Evolutionary conservation across 2,113 vertebrate species (phyloP), one percentile per base, ranked within the genome.

Genomic region (Engystomops pustulosus): DNA sequence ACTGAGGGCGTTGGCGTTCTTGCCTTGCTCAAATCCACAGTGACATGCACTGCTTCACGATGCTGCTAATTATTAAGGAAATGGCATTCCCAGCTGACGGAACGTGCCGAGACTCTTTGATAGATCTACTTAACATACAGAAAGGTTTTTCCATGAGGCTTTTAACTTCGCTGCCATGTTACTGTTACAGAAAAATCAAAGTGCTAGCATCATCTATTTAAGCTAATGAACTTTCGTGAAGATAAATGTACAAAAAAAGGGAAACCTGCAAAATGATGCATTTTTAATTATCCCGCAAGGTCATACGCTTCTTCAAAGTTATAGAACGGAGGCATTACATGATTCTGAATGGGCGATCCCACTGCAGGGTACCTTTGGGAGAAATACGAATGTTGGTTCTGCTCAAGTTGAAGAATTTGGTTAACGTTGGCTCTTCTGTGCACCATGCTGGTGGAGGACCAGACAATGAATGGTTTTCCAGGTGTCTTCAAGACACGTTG

Each of bases 221-320:
- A 55, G 65, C 70, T 76, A 83, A 84, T 84, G 20, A 78, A 53
- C 72, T 68, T 84, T 68, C 74, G 69, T 77, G n/a, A 78, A 55
- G 74, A 84, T 69, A 82, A 55, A 82, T 72, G 51, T 30, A 70
- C 47, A 67, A 23, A 81, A 38, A 38, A 44, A n/a, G n/a, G 25
- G 3, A n/a, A 84, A 78, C 58, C 72, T 67, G 71, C 41, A 53
- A 81, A 81, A 18, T n/a, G 38, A 83, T 65, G 38, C 70, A 75
- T 84, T 74, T 83, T 74, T 83, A 75, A 83, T 83, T 67, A 77
- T 53, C 55, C 44, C 27, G 12, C 81, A 84, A 84, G 81, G 81
- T 84, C 81, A 68, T 76, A 77, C 51, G 12, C 30, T 32, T 82
- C 49, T 72, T 72, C 68, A 45, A 60, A 72, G 68, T 70, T 41